Evolutionary conservation across 2,113 vertebrate genomes (phyloP), one percentile per base, ranked within the genome.

Genomic region (Delphinus delphis): DNA sequence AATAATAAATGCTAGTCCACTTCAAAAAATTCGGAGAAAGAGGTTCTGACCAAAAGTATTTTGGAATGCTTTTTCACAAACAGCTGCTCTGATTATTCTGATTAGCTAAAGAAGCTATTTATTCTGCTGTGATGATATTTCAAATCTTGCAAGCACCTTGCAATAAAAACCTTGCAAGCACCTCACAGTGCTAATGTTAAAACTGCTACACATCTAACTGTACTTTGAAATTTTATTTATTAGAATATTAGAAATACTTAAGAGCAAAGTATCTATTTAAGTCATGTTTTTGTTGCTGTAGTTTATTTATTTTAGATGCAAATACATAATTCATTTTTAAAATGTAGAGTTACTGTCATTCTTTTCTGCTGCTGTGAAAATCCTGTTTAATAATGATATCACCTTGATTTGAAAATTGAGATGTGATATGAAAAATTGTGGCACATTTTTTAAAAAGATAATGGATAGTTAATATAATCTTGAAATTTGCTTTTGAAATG

Each of bases 401-500:
- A 71, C 17, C 4, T 93, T 95, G 10, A 90, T 83, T 84, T 91
- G n/a, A 96, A 96, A 88, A 53, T 73, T 87, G 36, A 65, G 11
- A 95, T 47, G 20, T 81, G n/a, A 63, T 85, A 86, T 80, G 12
- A 93, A 82, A 93, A 86, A 84, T 26, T 91, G 1, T 60, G 71
- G 21, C 70, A 55, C 4, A 28, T 83, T 74, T 96, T 90, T 58
- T 20, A 77, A 88, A 95, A 71, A 81, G 0, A 14, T 82, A 93
- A 84, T 17, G 15, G 83, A n/a, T 79, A 93, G 70, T 83, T 83
- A 96, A 7, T 47, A 65, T 80, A 92, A 85, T 60, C 31, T 76
- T 90, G 26, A 88, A 91, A 93, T 96, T 70, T 89, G 13, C 70
- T 94, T 94, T 70, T 97, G 44, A 96, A 95, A 82, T 85, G 2